Evolutionary conservation across 1,140 invertebrate genomes (phyloP).

Genomic region (Antheraea mylitta): DNA sequence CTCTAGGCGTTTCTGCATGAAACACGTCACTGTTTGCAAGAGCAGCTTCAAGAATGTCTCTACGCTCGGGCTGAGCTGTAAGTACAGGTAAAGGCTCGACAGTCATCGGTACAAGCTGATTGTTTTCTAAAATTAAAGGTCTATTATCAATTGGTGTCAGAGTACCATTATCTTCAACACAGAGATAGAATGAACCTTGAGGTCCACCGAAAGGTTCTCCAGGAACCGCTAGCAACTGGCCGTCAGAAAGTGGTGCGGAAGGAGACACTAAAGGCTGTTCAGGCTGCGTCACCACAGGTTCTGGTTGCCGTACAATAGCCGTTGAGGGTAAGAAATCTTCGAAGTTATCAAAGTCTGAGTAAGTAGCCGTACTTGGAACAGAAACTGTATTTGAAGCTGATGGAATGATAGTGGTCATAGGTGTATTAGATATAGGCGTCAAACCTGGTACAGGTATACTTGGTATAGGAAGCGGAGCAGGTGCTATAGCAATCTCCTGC

Average conservation of each 20-base stretch:
- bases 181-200: constrained; percentile 81
- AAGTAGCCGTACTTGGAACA: constrained; percentile 31
- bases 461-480: constrained; percentile 32
- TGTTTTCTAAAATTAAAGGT: constrained; percentile 80
- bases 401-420: constrained; percentile 28
- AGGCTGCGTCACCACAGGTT: constrained; percentile 22
- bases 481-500: constrained; percentile 52
- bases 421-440: constrained; percentile 38
- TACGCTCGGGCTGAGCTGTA: constrained; percentile 60
- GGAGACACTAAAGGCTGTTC: constrained; percentile 43
- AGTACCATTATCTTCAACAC: constrained; percentile 83
- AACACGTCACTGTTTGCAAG: constrained; percentile 87
- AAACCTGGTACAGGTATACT: constrained; percentile 23
- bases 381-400: constrained; percentile 35
- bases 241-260: constrained; percentile 68
- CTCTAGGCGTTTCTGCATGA: constrained; percentile 79
- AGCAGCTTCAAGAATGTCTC: constrained; percentile 88
- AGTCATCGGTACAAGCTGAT: constrained; percentile 79
- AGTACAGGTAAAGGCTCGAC: constrained; percentile 44
- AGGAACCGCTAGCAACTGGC: constrained; percentile 84
- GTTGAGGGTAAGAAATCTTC: constrained; percentile 69
- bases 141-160: constrained; percentile 86
- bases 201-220: constrained; percentile 83
- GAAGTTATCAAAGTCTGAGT: constrained; percentile 63
- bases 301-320: constrained; percentile 50